Conservation (phyloP, 2,797 vertebrate species). For the Sebastes elongatus region DNA sequence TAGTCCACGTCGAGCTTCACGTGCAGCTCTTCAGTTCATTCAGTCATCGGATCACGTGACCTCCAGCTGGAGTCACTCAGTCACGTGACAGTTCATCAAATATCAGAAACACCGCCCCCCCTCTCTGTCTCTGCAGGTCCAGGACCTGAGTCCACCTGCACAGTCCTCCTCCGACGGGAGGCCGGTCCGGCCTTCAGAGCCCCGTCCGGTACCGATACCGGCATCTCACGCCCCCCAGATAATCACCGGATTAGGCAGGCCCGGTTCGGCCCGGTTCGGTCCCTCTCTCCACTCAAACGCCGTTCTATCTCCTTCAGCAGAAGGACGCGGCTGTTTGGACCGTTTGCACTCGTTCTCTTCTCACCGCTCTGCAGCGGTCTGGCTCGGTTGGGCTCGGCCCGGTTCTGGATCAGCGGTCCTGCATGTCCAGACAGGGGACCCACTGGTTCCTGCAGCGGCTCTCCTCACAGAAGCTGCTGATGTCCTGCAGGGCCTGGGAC, state of each 20-base stretch:
- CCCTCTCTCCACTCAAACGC: constrained; percentile 27
- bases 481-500: constrained; percentile 84
- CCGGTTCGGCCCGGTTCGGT: background rate
- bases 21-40: constrained; percentile 4
- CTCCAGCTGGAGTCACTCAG: background rate
- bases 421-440: constrained; percentile 88
- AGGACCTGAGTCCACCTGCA: background rate
- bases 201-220: background rate
- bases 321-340: constrained; percentile 41
- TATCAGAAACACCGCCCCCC: background rate
- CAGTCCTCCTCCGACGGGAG: background rate
- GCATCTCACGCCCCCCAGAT: background rate
- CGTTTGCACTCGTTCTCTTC: constrained; percentile 37
- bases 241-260: background rate
- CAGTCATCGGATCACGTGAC: constrained; percentile 13
- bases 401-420: constrained; percentile 84
- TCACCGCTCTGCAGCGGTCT: constrained; percentile 15
- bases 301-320: constrained; percentile 36
- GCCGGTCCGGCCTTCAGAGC: constrained; percentile 5
- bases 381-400: background rate
- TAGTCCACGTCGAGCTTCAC: background rate
- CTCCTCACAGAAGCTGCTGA: constrained; percentile 90
- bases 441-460: constrained; percentile 91
- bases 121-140: background rate
- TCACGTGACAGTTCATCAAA: background rate